A percentile compares a stretch with the other conserved stretches of the same genome.
Conservation (phyloP, 2,113 vertebrate species). For the Myanophis thanlyinensis region DNA sequence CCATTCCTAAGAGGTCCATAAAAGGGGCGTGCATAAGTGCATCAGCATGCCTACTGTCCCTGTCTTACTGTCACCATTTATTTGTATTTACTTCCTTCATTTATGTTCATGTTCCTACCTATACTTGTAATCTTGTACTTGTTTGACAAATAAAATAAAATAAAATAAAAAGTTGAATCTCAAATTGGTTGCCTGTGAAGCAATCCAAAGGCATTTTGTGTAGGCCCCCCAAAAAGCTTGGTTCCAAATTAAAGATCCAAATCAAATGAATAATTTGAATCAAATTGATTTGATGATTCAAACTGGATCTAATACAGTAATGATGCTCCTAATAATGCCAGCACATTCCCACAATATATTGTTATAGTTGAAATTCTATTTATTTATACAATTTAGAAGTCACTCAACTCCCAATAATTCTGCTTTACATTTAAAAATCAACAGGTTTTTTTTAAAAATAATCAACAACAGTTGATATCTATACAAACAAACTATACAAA, state of each 20-base stretch:
- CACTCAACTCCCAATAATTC: not conserved
- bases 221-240: not conserved
- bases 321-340: not conserved
- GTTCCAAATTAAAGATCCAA: not conserved
- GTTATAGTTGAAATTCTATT: not conserved
- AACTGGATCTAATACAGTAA: not conserved
- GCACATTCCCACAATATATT: not conserved
- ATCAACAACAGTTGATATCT: not conserved
- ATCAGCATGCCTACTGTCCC: too few species aligned
- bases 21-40: too few species aligned
- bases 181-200: not conserved
- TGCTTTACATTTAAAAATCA: not conserved
- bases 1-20: too few species aligned
- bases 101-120: too few species aligned
- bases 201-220: not conserved
- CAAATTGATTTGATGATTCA: not conserved
- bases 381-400: not conserved
- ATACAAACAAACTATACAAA: not conserved
- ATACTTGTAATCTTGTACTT: too few species aligned
- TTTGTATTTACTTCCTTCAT: too few species aligned
- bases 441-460: not conserved
- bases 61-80: too few species aligned
- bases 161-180: too few species aligned
- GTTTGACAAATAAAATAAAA: too few species aligned
- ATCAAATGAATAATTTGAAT: not conserved